Conservation (phyloP, 2,797 vertebrate species). For the Pyrocephalus nanus region DNA sequence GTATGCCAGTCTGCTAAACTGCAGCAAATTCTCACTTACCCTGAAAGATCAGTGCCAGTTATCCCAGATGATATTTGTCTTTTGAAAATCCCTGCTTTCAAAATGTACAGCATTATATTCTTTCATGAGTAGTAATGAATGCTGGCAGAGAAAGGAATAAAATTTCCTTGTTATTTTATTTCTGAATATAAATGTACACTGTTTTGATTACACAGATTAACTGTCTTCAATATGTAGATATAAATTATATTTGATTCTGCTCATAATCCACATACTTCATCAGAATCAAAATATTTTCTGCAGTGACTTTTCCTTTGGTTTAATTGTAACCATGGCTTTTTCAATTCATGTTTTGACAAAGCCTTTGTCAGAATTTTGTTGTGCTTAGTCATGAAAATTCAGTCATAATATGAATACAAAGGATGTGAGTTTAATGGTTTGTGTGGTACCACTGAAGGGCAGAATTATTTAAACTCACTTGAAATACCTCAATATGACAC, state of each 20-base stretch:
- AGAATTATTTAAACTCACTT: not conserved
- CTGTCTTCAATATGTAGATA: not conserved
- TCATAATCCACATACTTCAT: not conserved
- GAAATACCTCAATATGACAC: not conserved
- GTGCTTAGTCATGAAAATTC: not conserved
- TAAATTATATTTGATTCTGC: not conserved
- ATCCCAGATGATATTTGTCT: not conserved
- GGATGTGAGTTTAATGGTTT: not conserved
- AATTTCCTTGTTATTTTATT: not conserved
- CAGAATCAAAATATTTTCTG: not conserved
- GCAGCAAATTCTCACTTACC: not conserved
- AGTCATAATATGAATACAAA: not conserved
- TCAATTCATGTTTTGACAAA: not conserved
- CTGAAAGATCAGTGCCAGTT: not conserved
- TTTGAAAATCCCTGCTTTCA: not conserved
- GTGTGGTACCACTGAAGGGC: not conserved
- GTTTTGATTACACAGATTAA: not conserved
- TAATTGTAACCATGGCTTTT: not conserved
- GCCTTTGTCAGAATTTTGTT: not conserved
- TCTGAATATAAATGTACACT: not conserved
- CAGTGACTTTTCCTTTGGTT: not conserved
- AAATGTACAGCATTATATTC: not conserved
- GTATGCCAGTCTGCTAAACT: not conserved
- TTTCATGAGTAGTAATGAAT: not conserved
- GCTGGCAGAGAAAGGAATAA: not conserved